Percentiles rank a stretch among this genome's conserved stretches.
These are phyloP conservation scores for Bubalus kerabau DNA, from an alignment of 2,113 vertebrate species.

Conservation along the genomic window DNA sequence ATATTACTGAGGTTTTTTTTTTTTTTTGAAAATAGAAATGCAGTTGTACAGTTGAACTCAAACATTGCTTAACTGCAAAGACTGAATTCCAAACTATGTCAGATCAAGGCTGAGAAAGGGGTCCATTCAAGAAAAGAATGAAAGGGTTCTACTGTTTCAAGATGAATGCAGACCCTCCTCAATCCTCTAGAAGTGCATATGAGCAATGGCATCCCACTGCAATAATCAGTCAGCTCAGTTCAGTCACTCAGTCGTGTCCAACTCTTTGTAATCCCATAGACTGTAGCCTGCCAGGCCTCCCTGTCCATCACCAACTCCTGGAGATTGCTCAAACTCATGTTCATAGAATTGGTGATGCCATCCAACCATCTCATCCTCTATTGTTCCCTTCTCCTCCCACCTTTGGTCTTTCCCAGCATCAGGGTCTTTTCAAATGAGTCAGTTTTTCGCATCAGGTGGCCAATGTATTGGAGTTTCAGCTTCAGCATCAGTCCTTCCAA, in stretches of 20 bases:
- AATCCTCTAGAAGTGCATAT: neutral
- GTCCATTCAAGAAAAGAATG: neutral
- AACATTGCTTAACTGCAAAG: neutral
- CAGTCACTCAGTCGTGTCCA: neutral
- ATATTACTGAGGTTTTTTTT: neutral
- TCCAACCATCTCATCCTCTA: neutral
- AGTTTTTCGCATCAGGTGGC: neutral
- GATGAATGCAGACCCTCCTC: neutral
- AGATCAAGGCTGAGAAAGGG: neutral
- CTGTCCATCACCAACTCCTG: neutral
- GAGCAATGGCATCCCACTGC: neutral
- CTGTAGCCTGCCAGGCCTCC: neutral
- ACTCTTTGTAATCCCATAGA: neutral
- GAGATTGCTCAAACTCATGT: neutral
- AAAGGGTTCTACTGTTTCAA: neutral
- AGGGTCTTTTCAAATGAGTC: neutral
- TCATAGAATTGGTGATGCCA: neutral
- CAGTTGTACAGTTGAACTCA: neutral
- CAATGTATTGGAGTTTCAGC: neutral
- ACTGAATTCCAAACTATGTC: neutral
- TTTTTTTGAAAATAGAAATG: constrained; percentile 25
- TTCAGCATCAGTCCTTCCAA: neutral
- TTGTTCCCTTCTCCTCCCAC: neutral
- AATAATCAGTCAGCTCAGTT: neutral
- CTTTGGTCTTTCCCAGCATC: neutral